Conservation (phyloP, 2,797 vertebrate species). For the Australoheros facetus region DNA sequence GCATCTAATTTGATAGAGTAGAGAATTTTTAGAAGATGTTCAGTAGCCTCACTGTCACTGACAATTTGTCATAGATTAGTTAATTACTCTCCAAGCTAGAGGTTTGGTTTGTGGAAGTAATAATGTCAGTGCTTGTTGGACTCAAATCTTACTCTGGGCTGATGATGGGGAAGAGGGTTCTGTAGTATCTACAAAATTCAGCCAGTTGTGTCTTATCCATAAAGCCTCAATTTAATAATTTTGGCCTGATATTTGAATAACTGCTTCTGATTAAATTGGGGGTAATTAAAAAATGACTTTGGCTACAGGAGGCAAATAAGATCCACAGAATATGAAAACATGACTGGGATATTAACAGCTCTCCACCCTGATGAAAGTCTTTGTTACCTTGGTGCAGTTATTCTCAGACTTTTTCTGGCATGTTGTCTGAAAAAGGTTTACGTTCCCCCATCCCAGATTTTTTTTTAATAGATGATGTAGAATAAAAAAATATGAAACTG, state of each 20-base stretch:
- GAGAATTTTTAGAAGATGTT: background rate
- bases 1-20: no score
- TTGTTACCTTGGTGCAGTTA: no score
- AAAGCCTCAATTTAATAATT: background rate
- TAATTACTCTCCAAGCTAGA: background rate
- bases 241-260: fast-evolving
- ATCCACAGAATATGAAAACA: background rate
- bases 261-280: background rate
- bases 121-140: background rate
- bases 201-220: background rate
- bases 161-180: background rate
- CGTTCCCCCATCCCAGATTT: no score
- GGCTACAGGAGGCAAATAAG: background rate
- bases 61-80: background rate
- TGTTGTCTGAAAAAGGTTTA: no score
- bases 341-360: background rate
- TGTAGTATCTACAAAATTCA: background rate
- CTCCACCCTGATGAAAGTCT: background rate
- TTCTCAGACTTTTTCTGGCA: no score
- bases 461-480: no score
- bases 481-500: no score
- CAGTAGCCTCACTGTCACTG: background rate
- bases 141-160: background rate
- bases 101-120: background rate
- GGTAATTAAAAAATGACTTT: background rate